Conservation (phyloP, 2,113 vertebrate species). For the Mirounga angustirostris region DNA sequence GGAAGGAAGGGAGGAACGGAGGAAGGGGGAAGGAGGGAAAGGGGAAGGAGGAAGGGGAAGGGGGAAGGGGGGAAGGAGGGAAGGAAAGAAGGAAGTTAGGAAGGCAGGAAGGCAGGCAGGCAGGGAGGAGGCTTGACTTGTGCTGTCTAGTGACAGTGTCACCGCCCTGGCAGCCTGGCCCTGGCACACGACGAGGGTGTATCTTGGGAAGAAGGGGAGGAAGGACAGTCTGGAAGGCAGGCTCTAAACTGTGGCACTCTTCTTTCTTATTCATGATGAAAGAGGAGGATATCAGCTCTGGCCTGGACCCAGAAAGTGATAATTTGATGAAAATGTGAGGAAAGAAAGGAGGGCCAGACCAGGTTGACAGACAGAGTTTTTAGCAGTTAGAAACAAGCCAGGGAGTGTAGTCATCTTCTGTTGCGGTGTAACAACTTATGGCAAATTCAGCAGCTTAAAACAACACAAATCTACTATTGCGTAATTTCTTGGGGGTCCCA, state of each 20-base stretch:
- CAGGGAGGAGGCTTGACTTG: not conserved
- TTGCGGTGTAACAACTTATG: not conserved
- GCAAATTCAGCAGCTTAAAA: slow-evolving; percentile 7
- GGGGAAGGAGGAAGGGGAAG: no score
- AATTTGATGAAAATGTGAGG: not conserved
- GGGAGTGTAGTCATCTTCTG: not conserved
- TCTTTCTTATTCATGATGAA: not conserved
- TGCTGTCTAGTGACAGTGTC: not conserved
- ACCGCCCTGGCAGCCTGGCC: not conserved
- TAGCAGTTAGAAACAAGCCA: not conserved
- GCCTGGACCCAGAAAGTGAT: not conserved
- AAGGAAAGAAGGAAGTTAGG: not conserved
- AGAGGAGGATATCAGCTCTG: not conserved
- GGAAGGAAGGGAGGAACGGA: no score
- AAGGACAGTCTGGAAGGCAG: not conserved
- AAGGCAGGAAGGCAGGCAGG: not conserved
- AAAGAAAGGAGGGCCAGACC: not conserved
- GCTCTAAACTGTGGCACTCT: not conserved
- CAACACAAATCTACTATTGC: not conserved
- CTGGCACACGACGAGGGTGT: not conserved
- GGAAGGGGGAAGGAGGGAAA: not conserved
- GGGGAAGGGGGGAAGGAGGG: not conserved
- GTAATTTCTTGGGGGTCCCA: not conserved
- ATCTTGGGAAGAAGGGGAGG: not conserved
- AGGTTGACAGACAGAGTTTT: not conserved